phyloP scores from a whole-genome alignment of 1,140 invertebrate genomes.

The Polyergus mexicanus region DNA sequence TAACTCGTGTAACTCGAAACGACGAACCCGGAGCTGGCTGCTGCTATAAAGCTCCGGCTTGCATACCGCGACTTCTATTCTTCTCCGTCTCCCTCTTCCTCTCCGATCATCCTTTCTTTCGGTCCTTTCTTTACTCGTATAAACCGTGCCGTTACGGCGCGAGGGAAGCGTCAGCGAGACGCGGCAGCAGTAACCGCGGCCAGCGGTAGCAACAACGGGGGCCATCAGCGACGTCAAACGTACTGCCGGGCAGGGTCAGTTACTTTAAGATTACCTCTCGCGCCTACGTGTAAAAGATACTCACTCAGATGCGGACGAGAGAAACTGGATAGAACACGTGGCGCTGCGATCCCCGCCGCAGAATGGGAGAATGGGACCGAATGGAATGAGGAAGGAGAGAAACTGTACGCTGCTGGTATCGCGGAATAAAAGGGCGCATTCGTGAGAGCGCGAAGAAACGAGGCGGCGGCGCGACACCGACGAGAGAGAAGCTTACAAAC shows the following conservation, averaged over 20 bases:
- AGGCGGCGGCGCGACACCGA: conserved; percentile 29
- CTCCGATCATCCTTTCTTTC: conserved; percentile 18
- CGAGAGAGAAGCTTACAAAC: conserved; percentile 65
- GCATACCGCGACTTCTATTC: conserved; percentile 25
- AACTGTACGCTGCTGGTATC: conserved; percentile 45
- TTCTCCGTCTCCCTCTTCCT: neutral
- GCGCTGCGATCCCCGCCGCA: neutral
- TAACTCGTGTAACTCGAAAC: conserved; percentile 78
- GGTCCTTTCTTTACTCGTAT: conserved; percentile 16
- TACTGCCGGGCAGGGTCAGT: conserved; percentile 63
- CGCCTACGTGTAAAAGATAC: conserved; percentile 58
- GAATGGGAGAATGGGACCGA: conserved; percentile 73
- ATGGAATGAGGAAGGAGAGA: conserved; percentile 81
- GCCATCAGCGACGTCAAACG: conserved; percentile 54
- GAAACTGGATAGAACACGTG: conserved; percentile 15
- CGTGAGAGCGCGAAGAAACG: conserved; percentile 65
- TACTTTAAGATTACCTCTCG: conserved; percentile 68
- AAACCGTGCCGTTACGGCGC: conserved; percentile 68
- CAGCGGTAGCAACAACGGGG: conserved; percentile 38
- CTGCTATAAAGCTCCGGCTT: conserved; percentile 36
- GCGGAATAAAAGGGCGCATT: conserved; percentile 70
- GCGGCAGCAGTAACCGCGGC: neutral
- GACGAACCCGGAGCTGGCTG: conserved; percentile 72
- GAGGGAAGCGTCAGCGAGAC: conserved; percentile 35
- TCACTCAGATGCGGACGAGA: neutral